A percentile compares a stretch with the other conserved stretches of the same genome.
Conservation (phyloP, 2,888 invertebrate species). For the Xestoiulus laeticollis region DNA sequence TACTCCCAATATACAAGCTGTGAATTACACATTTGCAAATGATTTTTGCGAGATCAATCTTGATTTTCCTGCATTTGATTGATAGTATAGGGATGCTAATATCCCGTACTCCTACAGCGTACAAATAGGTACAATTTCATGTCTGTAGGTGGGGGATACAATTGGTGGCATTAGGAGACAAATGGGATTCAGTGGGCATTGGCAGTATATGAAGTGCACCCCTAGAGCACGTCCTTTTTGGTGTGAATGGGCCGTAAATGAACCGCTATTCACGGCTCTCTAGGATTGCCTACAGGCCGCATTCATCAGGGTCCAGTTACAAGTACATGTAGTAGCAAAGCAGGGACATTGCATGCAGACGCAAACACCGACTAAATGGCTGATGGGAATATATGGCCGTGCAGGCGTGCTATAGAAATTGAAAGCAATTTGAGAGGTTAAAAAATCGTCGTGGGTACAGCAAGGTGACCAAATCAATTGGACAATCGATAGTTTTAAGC, state of each 20-base stretch:
- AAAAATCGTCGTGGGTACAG: not conserved
- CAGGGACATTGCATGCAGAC: not conserved
- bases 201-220: constrained; percentile 19
- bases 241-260: constrained; percentile 36
- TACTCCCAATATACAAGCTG: not conserved
- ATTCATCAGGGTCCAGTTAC: constrained; percentile 41
- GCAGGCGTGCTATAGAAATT: not conserved
- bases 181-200: constrained; percentile 36
- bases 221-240: constrained; percentile 16
- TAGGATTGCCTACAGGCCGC: constrained; percentile 11
- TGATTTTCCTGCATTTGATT: not conserved
- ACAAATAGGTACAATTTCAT: constrained; percentile 9
- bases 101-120: not conserved
- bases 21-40: not conserved
- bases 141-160: constrained; percentile 24
- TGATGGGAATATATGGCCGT: constrained; percentile 29
- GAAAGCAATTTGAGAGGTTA: constrained; percentile 40
- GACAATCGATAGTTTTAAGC: constrained; percentile 41
- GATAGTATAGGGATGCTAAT: not conserved
- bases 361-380: constrained; percentile 28
- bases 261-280: constrained; percentile 32
- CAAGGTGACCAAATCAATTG: constrained; percentile 36
- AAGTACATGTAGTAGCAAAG: not conserved
- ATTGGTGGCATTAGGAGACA: constrained; percentile 19
- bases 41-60: not conserved